Evolutionary conservation across 1,140 invertebrate genomes (phyloP), one percentile per base, ranked within the genome.

Genomic region (Drosophila neocordata): DNA sequence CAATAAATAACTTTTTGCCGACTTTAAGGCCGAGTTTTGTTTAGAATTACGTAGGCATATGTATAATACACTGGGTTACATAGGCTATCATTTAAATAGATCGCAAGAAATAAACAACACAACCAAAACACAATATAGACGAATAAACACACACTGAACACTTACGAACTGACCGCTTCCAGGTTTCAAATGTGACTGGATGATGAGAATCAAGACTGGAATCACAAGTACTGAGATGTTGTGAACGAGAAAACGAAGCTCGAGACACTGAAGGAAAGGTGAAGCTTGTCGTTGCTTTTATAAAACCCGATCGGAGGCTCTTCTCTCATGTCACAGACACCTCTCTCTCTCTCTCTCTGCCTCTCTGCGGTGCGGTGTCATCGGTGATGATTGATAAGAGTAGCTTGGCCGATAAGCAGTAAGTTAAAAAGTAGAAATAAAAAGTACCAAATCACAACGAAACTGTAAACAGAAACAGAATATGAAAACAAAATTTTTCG

Each of bases 251-350:
- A 70, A 27, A 62, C 41, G 27, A 62, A 51, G 69, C 61, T 74
- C 65, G 61, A 81, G 73, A 87, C 77, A 85, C 82, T 85, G 74
- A 75, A 75, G 70, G 61, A 78, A 74, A 78, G 67, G 44, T 59
- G 41, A 66, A 80, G 73, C 69, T 75, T 56, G 70, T 41, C 65
- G 65, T 64, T 9, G 67, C 48, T 76, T 85, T 85, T 87, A 87
- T 87, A 78, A 84, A 73, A 67, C 56, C 52, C 74, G 53, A 53
- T 62, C 62, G 44, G 56, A 63, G 52, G 22, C 48, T 48, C 41
- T 48, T n/a, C 24, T 15, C 24, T 68, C 51, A 37, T 62, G 44
- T 9, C 60, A 20, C 3, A 48, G 58, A 27, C 58, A 2, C 41
- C 31, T 18, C 12, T 4, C 27, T 38, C 61, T 56, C 60, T 64